phyloP scores from a whole-genome alignment of 2,888 invertebrate species.

The Tribolium freemani region DNA sequence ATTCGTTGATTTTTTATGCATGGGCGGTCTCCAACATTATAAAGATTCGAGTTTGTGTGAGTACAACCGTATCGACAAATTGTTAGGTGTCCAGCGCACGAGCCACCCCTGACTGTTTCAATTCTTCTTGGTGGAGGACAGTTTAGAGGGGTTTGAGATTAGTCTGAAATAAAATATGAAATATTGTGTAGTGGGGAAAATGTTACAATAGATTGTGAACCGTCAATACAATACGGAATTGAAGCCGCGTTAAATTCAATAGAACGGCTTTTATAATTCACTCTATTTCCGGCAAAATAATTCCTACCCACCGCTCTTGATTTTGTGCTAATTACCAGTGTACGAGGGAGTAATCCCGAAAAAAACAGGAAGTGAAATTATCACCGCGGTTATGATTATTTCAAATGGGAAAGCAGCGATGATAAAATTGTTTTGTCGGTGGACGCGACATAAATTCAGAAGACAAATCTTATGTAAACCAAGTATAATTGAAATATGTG shows the following conservation, averaged over 20 bases:
- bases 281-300: slow-evolving; percentile 18
- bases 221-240: slow-evolving; percentile 30
- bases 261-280: neutral
- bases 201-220: slow-evolving; percentile 28
- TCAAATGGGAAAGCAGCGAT: slow-evolving; percentile 9
- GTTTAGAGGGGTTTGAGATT: slow-evolving; percentile 6
- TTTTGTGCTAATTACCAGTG: slow-evolving; percentile 11
- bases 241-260: slow-evolving; percentile 31
- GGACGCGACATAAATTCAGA: slow-evolving; percentile 25
- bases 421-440: slow-evolving; percentile 31
- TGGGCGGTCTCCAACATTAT: no score
- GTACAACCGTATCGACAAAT: neutral
- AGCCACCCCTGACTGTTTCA: neutral
- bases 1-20: neutral
- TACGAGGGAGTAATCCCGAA: neutral
- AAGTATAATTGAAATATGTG: slow-evolving; percentile 43
- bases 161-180: slow-evolving; percentile 30
- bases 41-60: no score
- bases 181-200: slow-evolving; percentile 26
- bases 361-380: slow-evolving; percentile 22
- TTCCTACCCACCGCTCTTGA: neutral
- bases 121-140: neutral
- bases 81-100: neutral
- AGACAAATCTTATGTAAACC: slow-evolving; percentile 37
- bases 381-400: slow-evolving; percentile 16